Conservation (phyloP, 2,888 invertebrate genomes). For the Caenorhabditis virilis region DNA sequence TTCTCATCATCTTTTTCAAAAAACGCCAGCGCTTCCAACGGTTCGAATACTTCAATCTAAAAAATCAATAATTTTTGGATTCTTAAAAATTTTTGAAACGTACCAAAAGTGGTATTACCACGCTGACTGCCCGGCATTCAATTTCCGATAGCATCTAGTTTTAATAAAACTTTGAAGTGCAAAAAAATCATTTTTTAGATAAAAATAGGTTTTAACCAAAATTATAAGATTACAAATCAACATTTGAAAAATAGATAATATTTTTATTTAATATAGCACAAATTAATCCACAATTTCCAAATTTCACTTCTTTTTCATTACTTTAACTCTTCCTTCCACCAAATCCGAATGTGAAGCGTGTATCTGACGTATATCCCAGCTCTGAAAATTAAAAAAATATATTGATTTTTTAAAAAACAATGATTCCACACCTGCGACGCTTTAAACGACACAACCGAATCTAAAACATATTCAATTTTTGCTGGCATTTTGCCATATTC, state of each 20-base stretch:
- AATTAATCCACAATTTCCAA: no score
- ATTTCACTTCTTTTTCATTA: conserved; percentile 19
- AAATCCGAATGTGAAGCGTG: conserved; percentile 40
- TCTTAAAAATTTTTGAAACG: no score
- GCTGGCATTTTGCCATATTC: conserved; percentile 33
- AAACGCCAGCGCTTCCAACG: conserved; percentile 19
- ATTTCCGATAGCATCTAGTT: no score
- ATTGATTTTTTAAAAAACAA: no score
- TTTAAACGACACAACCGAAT: conserved; percentile 31
- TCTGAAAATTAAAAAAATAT: conserved; percentile 10
- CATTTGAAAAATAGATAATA: conserved; percentile 10
- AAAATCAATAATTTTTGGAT: neutral
- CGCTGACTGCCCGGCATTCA: conserved; percentile 28
- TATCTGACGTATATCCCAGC: conserved; percentile 44
- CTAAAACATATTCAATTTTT: conserved; percentile 29
- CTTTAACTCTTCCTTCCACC: conserved; percentile 31
- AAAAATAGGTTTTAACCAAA: no score
- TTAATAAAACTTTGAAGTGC: no score
- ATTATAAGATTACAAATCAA: no score
- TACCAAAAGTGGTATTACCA: no score
- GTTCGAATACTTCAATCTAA: conserved; percentile 28
- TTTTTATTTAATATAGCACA: no score
- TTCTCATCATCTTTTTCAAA: conserved; percentile 9
- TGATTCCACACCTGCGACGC: conserved; percentile 9
- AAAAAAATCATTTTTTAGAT: no score